Percentiles rank a stretch among this genome's conserved stretches.
These are phyloP conservation scores for Micrasema longulum DNA, from an alignment of 1,140 invertebrate genomes.

Conservation along the genomic window DNA sequence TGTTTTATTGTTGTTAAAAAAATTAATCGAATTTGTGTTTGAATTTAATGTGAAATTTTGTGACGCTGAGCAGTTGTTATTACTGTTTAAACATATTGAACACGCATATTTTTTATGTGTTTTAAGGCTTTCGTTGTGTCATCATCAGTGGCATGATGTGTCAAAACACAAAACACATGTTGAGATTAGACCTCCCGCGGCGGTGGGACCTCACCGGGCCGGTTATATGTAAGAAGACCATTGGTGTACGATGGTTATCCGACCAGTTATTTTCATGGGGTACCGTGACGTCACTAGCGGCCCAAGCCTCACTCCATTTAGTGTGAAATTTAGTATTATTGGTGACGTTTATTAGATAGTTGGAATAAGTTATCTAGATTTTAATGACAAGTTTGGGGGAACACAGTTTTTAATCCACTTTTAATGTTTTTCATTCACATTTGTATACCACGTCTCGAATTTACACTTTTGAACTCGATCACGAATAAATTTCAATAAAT, in stretches of 20 bases:
- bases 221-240: conserved; percentile 13
- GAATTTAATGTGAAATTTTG: too few relatives aligned
- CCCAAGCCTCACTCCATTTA: conserved; percentile 9
- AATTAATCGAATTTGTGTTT: too few relatives aligned
- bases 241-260: conserved; percentile 14
- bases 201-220: background rate
- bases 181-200: conserved; percentile 4
- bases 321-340: conserved; percentile 32
- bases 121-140: background rate
- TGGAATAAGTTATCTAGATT: conserved; percentile 22
- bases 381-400: conserved; percentile 26
- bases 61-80: too few relatives aligned
- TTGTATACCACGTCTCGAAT: background rate
- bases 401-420: conserved; percentile 35
- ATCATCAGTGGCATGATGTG: conserved; percentile 26
- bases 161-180: conserved; percentile 32
- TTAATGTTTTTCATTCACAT: conserved; percentile 31
- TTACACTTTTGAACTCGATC: conserved; percentile 8
- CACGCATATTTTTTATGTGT: conserved; percentile 11
- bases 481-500: conserved; percentile 12
- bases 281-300: conserved; percentile 32
- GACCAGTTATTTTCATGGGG: conserved; percentile 31
- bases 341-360: conserved; percentile 31
- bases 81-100: too few relatives aligned
- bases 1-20: too few relatives aligned